These are phyloP conservation scores for Lithophane leautieri DNA, from an alignment of 2,888 invertebrate species.

Conservation along the genomic window DNA sequence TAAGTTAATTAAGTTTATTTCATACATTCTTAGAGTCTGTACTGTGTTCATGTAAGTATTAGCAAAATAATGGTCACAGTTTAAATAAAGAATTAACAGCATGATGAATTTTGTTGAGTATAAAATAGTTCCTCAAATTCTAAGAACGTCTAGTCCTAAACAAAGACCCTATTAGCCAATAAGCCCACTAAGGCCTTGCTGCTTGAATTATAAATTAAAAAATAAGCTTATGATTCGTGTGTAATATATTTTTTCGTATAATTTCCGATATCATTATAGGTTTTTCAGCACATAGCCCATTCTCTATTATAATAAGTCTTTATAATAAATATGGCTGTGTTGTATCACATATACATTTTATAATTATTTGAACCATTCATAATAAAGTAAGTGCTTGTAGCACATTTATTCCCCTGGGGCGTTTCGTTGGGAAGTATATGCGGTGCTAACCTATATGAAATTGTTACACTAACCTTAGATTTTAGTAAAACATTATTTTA, in stretches of 20 bases:
- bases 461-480: background rate
- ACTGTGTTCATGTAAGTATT: too few relatives aligned
- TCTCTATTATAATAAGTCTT: background rate
- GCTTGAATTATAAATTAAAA: conserved; percentile 13
- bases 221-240: background rate
- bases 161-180: conserved; percentile 36
- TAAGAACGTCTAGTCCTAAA: conserved; percentile 33
- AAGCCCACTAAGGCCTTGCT: conserved; percentile 20
- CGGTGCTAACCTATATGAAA: background rate
- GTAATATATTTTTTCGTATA: background rate
- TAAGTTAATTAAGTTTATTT: background rate
- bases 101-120: background rate
- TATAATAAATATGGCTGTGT: background rate
- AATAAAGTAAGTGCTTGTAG: background rate
- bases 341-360: background rate
- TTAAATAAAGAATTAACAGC: background rate
- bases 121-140: conserved; percentile 27
- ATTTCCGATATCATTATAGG: background rate
- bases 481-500: background rate
- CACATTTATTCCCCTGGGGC: background rate
- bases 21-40: too few relatives aligned
- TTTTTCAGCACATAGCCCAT: background rate
- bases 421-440: background rate
- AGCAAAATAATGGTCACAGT: too few relatives aligned
- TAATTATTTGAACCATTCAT: background rate